phyloP scores from a whole-genome alignment of 2,797 vertebrate species.

The Sebastes itinus region DNA sequence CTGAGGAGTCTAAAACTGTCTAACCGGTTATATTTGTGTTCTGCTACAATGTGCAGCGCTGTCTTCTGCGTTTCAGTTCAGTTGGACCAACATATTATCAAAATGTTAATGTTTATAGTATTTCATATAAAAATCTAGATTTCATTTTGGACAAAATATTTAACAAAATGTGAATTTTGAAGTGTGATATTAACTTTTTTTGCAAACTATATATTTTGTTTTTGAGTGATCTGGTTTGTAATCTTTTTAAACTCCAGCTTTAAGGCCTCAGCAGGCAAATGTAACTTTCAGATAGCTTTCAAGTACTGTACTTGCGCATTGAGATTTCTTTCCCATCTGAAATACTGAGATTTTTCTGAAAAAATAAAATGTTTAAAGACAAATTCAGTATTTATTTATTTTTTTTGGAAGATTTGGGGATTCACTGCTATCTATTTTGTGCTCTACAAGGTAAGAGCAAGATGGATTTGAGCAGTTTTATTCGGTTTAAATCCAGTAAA shows the following conservation, averaged over 20 bases:
- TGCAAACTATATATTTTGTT: not conserved
- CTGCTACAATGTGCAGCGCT: not conserved
- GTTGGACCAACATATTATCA: not conserved
- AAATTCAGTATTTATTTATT: not conserved
- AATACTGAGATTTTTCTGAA: not conserved
- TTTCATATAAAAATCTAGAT: slow-evolving; percentile 7
- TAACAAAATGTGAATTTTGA: slow-evolving; percentile 24
- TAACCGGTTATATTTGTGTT: not conserved
- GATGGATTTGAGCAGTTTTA: not conserved
- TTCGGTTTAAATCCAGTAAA: not conserved
- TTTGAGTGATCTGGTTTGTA: slow-evolving; percentile 10
- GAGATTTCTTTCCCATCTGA: slow-evolving; percentile 10
- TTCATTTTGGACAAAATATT: slow-evolving; percentile 6
- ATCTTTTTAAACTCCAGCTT: slow-evolving; percentile 19
- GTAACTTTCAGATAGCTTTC: not conserved
- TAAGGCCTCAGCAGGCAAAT: slow-evolving; percentile 11
- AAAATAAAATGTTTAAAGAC: slow-evolving; percentile 19
- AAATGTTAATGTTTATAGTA: not conserved
- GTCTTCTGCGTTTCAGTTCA: not conserved
- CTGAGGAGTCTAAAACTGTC: not conserved
- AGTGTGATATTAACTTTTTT: slow-evolving; percentile 5
- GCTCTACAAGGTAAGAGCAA: not conserved
- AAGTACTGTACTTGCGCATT: not conserved
- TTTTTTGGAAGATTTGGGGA: not conserved
- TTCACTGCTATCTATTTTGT: not conserved